Conservation (phyloP, 2,797 vertebrate genomes). For the Todus mexicanus region DNA sequence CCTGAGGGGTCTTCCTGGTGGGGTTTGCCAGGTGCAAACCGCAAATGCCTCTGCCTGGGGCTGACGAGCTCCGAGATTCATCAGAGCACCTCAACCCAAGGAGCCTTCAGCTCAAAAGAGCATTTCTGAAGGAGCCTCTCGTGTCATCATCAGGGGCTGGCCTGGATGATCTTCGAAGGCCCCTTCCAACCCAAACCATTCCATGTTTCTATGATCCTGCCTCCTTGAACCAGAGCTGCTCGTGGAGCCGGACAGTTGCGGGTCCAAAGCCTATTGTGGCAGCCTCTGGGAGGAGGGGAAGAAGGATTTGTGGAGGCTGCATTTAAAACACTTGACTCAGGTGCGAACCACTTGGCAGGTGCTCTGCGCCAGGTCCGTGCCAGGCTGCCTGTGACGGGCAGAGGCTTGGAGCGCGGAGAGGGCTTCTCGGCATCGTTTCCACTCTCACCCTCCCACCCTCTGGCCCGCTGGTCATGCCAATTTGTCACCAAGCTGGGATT, state of each 20-base stretch:
- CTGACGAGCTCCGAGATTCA: background rate
- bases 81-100: background rate
- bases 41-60: background rate
- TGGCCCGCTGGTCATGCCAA: conserved; percentile 31
- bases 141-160: background rate
- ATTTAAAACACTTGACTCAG: fast-evolving
- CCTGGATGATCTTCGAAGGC: background rate
- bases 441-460: background rate
- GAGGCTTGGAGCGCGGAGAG: background rate
- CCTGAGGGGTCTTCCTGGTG: no score
- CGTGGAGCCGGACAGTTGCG: fast-evolving
- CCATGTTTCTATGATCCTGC: background rate
- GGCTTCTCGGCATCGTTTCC: background rate
- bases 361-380: background rate
- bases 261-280: background rate
- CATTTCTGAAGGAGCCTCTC: background rate
- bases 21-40: background rate
- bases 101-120: background rate
- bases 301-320: no score
- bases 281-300: background rate
- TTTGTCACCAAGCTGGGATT: conserved; percentile 60
- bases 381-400: background rate
- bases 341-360: background rate
- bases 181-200: background rate
- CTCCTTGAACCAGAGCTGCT: fast-evolving